Percentiles rank a stretch among this genome's conserved stretches.
These are phyloP conservation scores for Cassiopea andromeda DNA, from an alignment of 30 jellyfish, hydroid and myxozoan genomes.

Conservation along the genomic window DNA sequence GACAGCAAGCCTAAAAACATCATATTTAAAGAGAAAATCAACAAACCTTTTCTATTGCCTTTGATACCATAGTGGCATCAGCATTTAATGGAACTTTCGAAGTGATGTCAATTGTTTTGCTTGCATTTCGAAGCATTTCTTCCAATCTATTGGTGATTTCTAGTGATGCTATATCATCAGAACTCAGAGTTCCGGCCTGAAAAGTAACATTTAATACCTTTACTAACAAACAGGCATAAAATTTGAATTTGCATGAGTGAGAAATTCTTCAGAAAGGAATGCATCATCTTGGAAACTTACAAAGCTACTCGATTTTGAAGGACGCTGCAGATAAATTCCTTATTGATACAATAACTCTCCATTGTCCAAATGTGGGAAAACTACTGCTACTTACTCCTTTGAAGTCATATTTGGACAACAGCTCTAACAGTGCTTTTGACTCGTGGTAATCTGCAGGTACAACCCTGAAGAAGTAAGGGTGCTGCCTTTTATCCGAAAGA, in stretches of 20 bases:
- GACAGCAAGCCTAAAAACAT: background rate
- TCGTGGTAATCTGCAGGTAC: slow-evolving; percentile 76
- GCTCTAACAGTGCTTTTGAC: slow-evolving; percentile 65
- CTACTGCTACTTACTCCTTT: slow-evolving; percentile 64
- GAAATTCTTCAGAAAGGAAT: no score
- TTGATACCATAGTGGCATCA: slow-evolving; percentile 22
- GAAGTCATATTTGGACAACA: slow-evolving; percentile 79
- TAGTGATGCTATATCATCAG: slow-evolving; percentile 61
- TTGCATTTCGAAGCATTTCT: slow-evolving; percentile 36
- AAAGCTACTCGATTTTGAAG: no score
- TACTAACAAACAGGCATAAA: background rate
- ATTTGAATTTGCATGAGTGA: no score
- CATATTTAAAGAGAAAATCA: background rate
- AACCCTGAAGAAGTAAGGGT: slow-evolving; percentile 85
- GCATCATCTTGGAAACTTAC: no score
- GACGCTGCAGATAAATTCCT: no score
- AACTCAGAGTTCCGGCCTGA: slow-evolving; percentile 76
- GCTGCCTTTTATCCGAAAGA: slow-evolving; percentile 73
- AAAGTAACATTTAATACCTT: background rate
- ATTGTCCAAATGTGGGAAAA: background rate
- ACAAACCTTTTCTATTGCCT: slow-evolving; percentile 58
- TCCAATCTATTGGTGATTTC: slow-evolving; percentile 68
- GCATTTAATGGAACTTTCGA: slow-evolving; percentile 53
- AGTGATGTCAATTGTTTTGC: slow-evolving; percentile 44
- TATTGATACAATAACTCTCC: no score